Conservation (phyloP, 2,888 invertebrate genomes). For the Lottia scabra region DNA sequence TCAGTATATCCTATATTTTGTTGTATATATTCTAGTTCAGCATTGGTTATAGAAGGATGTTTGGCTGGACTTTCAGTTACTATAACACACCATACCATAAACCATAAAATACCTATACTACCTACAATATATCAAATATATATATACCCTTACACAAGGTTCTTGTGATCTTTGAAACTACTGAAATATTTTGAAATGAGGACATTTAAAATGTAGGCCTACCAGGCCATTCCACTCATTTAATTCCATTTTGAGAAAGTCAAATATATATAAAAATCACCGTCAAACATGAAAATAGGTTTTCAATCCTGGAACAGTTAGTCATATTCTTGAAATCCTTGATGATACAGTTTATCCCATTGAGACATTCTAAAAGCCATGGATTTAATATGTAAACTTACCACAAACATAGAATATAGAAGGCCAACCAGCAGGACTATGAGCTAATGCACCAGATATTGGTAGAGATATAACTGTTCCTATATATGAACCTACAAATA, state of each 20-base stretch:
- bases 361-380: too few species aligned
- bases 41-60: constrained; percentile 67
- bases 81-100: constrained; percentile 69
- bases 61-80: constrained; percentile 68
- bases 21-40: constrained; percentile 69
- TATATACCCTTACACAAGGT: background rate
- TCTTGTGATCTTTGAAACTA: background rate
- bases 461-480: constrained; percentile 69
- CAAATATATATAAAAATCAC: too few species aligned
- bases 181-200: too few species aligned
- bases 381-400: constrained; percentile 30
- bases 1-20: constrained; percentile 63
- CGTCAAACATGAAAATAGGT: too few species aligned
- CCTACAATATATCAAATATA: constrained; percentile 43
- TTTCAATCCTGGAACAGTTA: too few species aligned
- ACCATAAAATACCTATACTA: constrained; percentile 77
- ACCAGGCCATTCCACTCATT: too few species aligned
- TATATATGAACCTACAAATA: constrained; percentile 63
- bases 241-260: too few species aligned
- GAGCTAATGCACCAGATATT: constrained; percentile 65
- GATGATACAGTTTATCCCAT: too few species aligned
- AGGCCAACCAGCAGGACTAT: constrained; percentile 67
- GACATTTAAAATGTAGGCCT: too few species aligned
- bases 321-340: too few species aligned
- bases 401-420: constrained; percentile 70